Percentiles rank a stretch among this genome's conserved stretches.
Conservation (phyloP, 2,797 vertebrate species). For the Premnoplex brunnescens region DNA sequence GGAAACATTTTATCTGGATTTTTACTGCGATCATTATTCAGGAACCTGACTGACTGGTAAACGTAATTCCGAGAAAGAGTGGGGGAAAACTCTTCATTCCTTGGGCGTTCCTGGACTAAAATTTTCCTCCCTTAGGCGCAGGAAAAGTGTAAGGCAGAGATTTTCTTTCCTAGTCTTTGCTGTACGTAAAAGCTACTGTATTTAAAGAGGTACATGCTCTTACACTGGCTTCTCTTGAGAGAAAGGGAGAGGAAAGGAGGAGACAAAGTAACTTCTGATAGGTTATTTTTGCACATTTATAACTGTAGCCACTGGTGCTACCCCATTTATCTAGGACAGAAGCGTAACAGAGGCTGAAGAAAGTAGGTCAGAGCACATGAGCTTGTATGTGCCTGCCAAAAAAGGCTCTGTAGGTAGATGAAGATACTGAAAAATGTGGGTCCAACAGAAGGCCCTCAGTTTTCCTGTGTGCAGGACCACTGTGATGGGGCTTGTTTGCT, state of each 20-base stretch:
- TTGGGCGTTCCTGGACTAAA: background rate
- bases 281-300: background rate
- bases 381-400: background rate
- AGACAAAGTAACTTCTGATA: background rate
- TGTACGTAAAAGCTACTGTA: background rate
- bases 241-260: background rate
- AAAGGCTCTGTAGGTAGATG: background rate
- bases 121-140: background rate
- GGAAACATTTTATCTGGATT: background rate
- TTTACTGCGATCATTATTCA: background rate
- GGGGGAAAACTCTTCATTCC: background rate
- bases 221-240: background rate
- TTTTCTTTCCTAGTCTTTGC: background rate
- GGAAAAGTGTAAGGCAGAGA: background rate
- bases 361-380: background rate
- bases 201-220: background rate
- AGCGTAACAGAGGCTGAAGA: background rate
- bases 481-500: background rate
- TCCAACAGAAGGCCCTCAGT: background rate
- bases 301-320: background rate
- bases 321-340: background rate
- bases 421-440: background rate
- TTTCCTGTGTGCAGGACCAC: background rate
- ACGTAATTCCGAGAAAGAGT: background rate
- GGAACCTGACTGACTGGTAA: background rate